Conservation (phyloP, 2,888 invertebrate genomes). For the Orthosia incerta region DNA sequence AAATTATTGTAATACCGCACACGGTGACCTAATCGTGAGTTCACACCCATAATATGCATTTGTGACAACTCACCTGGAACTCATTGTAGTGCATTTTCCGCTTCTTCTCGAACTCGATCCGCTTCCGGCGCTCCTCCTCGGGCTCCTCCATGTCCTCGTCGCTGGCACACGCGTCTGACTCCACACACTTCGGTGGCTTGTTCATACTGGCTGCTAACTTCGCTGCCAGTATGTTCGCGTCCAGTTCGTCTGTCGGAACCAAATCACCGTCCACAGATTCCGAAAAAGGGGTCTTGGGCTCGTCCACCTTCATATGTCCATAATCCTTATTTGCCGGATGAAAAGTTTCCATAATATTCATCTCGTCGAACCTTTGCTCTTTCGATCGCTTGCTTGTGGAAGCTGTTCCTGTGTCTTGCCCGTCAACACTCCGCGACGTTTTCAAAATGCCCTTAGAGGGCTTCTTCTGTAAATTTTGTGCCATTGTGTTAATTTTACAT, state of each 20-base stretch:
- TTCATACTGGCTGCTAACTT: constrained; percentile 92
- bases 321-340: constrained; percentile 99
- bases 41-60: constrained; percentile 48
- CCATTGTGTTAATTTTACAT: constrained; percentile 86
- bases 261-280: constrained; percentile 92
- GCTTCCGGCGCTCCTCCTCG: constrained; percentile 92
- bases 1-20: constrained; percentile 35
- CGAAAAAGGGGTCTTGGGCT: constrained; percentile 98
- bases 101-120: constrained; percentile 97
- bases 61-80: constrained; percentile 90
- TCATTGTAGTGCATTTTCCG: constrained; percentile 99
- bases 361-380: constrained; percentile 98
- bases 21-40: constrained; percentile 59
- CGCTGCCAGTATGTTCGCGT: constrained; percentile 94
- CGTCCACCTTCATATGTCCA: constrained; percentile 99
- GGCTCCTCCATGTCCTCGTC: constrained; percentile 92
- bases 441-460: constrained; percentile 98
- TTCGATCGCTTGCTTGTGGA: constrained; percentile 89
- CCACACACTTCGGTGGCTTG: constrained; percentile 86
- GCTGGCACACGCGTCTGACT: constrained; percentile 88
- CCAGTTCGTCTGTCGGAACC: constrained; percentile 91
- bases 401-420: constrained; percentile 85
- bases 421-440: constrained; percentile 97
- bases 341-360: constrained; percentile 99
- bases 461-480: constrained; percentile 95